These are phyloP conservation scores for Plebejus melissa DNA, from an alignment of 2,888 invertebrate species.

Conservation along the genomic window DNA sequence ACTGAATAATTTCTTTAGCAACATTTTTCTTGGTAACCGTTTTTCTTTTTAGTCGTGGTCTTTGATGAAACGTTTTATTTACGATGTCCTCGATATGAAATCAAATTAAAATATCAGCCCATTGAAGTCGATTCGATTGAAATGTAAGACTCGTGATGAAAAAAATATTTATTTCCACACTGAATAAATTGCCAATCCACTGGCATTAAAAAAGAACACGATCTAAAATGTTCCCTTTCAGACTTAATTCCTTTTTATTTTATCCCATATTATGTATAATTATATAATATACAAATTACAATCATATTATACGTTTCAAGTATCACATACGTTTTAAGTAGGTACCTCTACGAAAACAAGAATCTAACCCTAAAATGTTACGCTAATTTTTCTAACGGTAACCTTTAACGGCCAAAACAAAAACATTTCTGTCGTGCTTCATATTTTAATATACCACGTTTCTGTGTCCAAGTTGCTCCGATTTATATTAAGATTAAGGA, in stretches of 20 bases:
- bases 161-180: neutral
- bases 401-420: neutral
- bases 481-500: constrained; percentile 22
- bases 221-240: neutral
- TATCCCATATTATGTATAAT: no score
- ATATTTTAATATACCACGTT: constrained; percentile 7
- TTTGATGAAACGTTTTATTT: constrained; percentile 12
- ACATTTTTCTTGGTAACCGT: constrained; percentile 20
- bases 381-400: neutral
- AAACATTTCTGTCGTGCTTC: constrained; percentile 1
- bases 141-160: neutral
- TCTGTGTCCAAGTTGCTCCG: constrained; percentile 4
- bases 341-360: neutral
- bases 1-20: constrained; percentile 18
- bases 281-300: neutral
- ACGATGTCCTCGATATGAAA: constrained; percentile 22
- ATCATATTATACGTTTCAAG: no score
- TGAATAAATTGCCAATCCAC: neutral
- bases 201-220: neutral
- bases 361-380: neutral
- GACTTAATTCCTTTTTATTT: neutral
- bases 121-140: neutral
- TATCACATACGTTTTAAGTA: neutral
- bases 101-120: neutral
- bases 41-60: constrained; percentile 2